Percentiles rank a stretch among this genome's conserved stretches.
Evolutionary conservation across 2,113 vertebrate genomes (phyloP).

Genomic region (Notarius quadriscutis): DNA sequence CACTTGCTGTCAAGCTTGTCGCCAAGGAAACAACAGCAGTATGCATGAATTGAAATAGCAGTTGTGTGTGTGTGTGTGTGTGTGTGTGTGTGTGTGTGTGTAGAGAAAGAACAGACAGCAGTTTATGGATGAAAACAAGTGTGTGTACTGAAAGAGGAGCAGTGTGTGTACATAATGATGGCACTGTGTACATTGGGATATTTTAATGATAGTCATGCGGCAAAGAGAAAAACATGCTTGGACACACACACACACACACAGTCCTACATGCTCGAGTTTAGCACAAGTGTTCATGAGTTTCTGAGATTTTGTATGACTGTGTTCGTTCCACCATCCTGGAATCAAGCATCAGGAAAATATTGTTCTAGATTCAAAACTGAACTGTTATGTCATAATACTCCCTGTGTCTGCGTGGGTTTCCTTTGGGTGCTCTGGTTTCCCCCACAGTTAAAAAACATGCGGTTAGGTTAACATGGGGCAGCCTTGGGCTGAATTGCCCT

Average conservation of each 20-base stretch:
- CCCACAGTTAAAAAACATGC: too few relatives aligned
- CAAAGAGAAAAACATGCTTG: not conserved
- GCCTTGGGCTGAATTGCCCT: too few relatives aligned
- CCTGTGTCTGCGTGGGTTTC: too few relatives aligned
- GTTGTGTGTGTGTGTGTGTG: not conserved
- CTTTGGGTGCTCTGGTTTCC: too few relatives aligned
- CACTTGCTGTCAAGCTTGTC: conserved; percentile 35
- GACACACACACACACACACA: not conserved
- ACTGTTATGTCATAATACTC: too few relatives aligned
- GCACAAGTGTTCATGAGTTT: not conserved
- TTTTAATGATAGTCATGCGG: not conserved
- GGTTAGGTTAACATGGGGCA: too few relatives aligned
- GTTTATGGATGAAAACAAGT: not conserved
- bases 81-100: not conserved
- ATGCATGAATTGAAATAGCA: not conserved
- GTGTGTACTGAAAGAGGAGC: not conserved
- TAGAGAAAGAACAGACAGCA: not conserved
- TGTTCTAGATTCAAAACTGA: not conserved
- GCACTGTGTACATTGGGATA: not conserved
- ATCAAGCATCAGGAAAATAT: not conserved
- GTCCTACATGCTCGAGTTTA: not conserved
- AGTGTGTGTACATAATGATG: not conserved
- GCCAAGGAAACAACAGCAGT: conserved; percentile 19
- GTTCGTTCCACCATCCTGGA: not conserved
- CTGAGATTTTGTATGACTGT: not conserved